These are phyloP conservation scores for Macropis europaea DNA, from an alignment of 2,888 invertebrate species.

Conservation along the genomic window DNA sequence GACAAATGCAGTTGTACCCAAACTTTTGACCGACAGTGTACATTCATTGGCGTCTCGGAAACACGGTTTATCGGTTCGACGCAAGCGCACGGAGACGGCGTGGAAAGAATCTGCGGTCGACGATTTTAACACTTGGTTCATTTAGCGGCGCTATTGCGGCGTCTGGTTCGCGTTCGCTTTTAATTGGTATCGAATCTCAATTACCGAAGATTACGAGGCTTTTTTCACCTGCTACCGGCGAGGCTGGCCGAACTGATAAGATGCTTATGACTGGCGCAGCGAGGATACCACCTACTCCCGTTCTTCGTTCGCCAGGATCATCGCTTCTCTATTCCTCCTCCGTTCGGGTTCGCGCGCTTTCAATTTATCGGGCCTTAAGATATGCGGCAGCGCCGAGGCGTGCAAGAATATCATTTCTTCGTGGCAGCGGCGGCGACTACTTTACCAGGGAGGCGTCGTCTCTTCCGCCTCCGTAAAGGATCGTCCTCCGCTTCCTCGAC, in stretches of 20 bases:
- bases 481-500: conserved; percentile 31
- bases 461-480: conserved; percentile 67
- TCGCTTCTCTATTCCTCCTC: conserved; percentile 3
- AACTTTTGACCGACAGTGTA: too few species aligned
- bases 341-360: conserved; percentile 57
- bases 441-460: conserved; percentile 46
- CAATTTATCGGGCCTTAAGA: conserved; percentile 72
- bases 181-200: conserved; percentile 74
- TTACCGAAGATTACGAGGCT: conserved; percentile 67
- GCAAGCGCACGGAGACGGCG: conserved; percentile 3
- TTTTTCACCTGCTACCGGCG: conserved; percentile 53
- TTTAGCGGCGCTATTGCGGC: conserved; percentile 41
- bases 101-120: conserved; percentile 10
- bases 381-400: conserved; percentile 54
- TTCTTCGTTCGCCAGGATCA: conserved; percentile 19
- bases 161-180: conserved; percentile 59
- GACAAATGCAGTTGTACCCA: too few species aligned
- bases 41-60: neutral
- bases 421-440: conserved; percentile 46
- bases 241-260: conserved; percentile 48
- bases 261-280: conserved; percentile 47
- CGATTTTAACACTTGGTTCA: conserved; percentile 48
- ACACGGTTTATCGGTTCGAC: conserved; percentile 27
- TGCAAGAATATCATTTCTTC: conserved; percentile 61
- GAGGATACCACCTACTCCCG: neutral